These are phyloP conservation scores for Acanthosoma haemorrhoidale DNA, from an alignment of 2,888 invertebrate species.

Conservation along the genomic window DNA sequence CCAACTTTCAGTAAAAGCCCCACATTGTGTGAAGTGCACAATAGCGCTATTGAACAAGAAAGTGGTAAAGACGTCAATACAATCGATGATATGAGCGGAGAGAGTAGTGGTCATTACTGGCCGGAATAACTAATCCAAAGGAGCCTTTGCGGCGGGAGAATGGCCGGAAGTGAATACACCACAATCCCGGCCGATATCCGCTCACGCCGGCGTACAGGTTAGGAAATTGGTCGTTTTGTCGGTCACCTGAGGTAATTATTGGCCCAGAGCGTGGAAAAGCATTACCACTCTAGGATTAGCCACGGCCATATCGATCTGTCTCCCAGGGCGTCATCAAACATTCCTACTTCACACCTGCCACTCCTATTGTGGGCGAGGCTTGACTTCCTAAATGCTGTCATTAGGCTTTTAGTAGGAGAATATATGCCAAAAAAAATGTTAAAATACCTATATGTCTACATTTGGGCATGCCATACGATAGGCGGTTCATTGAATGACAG, in stretches of 20 bases:
- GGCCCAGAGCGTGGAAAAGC: not conserved
- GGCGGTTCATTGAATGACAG: too few species aligned
- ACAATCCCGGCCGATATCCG: not conserved
- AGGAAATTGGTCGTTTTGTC: not conserved
- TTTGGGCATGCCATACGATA: too few species aligned
- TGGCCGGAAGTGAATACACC: not conserved
- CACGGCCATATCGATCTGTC: not conserved
- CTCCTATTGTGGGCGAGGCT: too few species aligned
- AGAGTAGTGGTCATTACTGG: not conserved
- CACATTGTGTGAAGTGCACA: too few species aligned
- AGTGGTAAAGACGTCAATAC: not conserved
- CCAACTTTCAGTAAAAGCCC: too few species aligned
- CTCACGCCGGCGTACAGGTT: not conserved
- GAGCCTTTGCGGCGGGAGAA: not conserved
- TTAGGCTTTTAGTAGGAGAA: too few species aligned
- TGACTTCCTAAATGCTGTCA: too few species aligned
- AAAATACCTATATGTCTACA: too few species aligned
- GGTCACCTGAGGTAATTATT: slow-evolving; percentile 17
- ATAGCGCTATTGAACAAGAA: not conserved
- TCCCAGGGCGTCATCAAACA: slow-evolving; percentile 48
- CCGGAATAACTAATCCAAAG: not conserved
- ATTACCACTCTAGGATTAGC: not conserved
- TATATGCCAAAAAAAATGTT: too few species aligned
- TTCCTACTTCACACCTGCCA: slow-evolving; percentile 37
- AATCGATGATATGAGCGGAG: not conserved